Evolutionary conservation across 2,113 vertebrate genomes (phyloP).

Genomic region (Cyanistes caeruleus): DNA sequence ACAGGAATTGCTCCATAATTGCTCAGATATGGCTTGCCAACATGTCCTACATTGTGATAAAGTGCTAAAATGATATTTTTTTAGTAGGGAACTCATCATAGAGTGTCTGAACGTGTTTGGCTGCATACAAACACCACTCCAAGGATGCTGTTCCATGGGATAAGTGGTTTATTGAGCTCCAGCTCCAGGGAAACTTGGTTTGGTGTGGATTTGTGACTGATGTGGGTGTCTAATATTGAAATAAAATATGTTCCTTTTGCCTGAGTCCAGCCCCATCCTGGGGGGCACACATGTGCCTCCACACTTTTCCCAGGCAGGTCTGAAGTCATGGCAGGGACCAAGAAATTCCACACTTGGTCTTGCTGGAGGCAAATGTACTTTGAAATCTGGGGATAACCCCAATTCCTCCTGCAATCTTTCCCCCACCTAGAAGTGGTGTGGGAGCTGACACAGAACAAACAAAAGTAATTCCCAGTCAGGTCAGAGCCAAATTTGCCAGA

Average conservation of each 20-base stretch:
- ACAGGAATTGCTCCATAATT: not conserved
- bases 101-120: not conserved
- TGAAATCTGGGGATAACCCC: not conserved
- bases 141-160: not conserved
- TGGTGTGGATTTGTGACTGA: not conserved
- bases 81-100: not conserved
- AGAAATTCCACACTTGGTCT: not conserved
- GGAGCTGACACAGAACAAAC: not conserved
- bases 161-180: not conserved
- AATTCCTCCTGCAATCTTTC: not conserved
- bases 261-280: not conserved
- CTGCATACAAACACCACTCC: not conserved
- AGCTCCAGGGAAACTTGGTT: not conserved
- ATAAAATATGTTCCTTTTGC: not conserved
- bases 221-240: not conserved
- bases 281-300: too few relatives aligned
- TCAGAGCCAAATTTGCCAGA: not conserved
- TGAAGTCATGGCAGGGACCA: not conserved
- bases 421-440: not conserved
- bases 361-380: not conserved
- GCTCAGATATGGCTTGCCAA: not conserved
- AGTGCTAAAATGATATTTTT: not conserved
- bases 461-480: rapidly evolving
- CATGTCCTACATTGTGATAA: not conserved
- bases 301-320: not conserved